Percentiles rank a stretch among this genome's conserved stretches.
Evolutionary conservation across 2,113 vertebrate species (phyloP).

Genomic region (Pholis gunnellus): DNA sequence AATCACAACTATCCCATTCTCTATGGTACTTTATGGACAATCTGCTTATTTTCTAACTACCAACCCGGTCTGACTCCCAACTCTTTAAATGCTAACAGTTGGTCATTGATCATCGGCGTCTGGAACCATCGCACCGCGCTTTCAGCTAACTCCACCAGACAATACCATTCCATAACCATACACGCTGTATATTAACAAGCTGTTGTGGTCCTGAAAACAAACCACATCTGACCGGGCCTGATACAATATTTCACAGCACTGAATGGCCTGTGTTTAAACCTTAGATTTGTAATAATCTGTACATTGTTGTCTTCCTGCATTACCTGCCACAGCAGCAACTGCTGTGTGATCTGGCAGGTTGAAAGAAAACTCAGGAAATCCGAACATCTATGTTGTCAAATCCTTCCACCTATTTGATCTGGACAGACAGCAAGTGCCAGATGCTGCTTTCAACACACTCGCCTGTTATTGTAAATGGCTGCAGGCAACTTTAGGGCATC

Average conservation of each 20-base stretch:
- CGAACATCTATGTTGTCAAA: conserved; percentile 12
- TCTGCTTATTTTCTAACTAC: not conserved
- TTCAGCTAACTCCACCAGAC: not conserved
- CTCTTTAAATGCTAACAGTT: not conserved
- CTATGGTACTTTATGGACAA: not conserved
- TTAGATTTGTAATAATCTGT: not conserved
- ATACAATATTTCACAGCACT: not conserved
- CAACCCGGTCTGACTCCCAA: not conserved
- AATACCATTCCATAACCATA: not conserved
- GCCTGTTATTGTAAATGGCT: conserved; percentile 50
- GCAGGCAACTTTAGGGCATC: conserved; percentile 42
- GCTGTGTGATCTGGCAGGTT: not conserved
- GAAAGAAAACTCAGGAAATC: conserved; percentile 1
- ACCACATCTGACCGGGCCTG: not conserved
- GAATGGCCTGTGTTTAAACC: not conserved
- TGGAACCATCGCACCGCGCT: not conserved
- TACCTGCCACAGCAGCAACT: not conserved
- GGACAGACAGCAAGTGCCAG: conserved; percentile 30
- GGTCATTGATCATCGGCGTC: not conserved
- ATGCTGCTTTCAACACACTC: conserved; percentile 48
- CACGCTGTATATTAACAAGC: not conserved
- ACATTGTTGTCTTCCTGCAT: not conserved
- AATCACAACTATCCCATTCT: not conserved
- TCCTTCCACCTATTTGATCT: conserved; percentile 27
- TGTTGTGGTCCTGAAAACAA: not conserved